phyloP scores from a whole-genome alignment of 2,113 vertebrate species.

The Anoura caudifer region DNA sequence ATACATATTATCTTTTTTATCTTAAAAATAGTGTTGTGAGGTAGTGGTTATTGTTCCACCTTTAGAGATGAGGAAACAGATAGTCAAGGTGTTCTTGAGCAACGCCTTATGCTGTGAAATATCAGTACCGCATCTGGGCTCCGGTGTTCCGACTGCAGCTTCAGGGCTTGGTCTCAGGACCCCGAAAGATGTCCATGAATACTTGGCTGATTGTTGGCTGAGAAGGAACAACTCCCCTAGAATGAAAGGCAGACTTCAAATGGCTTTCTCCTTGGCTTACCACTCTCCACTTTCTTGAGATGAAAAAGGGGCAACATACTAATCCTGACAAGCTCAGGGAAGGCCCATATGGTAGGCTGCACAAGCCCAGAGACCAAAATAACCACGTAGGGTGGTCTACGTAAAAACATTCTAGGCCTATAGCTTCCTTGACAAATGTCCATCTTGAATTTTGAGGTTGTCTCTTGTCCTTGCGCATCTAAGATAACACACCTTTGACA shows the following conservation, averaged over 20 bases:
- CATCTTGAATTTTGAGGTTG: background rate
- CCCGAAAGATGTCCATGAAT: background rate
- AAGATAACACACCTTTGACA: background rate
- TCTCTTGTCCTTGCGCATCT: background rate
- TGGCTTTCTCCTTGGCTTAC: slow-evolving; percentile 7
- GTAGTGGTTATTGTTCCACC: background rate
- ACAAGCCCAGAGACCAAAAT: background rate
- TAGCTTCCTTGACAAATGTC: background rate
- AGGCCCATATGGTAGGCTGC: background rate
- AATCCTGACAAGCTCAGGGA: background rate
- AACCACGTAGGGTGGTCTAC: background rate
- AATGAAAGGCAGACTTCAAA: background rate
- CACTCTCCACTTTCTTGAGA: slow-evolving; percentile 3
- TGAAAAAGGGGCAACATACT: background rate
- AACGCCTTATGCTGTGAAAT: background rate
- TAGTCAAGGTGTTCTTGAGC: background rate
- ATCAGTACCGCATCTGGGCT: background rate
- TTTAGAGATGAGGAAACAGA: background rate
- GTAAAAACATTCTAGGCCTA: background rate
- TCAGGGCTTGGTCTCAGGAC: background rate
- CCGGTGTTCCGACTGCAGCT: background rate
- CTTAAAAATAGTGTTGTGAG: background rate
- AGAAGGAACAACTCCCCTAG: background rate
- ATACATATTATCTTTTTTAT: background rate
- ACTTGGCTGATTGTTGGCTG: background rate